phyloP scores from a whole-genome alignment of 2,888 invertebrate species.

The Enoplolaimus lenunculus region DNA sequence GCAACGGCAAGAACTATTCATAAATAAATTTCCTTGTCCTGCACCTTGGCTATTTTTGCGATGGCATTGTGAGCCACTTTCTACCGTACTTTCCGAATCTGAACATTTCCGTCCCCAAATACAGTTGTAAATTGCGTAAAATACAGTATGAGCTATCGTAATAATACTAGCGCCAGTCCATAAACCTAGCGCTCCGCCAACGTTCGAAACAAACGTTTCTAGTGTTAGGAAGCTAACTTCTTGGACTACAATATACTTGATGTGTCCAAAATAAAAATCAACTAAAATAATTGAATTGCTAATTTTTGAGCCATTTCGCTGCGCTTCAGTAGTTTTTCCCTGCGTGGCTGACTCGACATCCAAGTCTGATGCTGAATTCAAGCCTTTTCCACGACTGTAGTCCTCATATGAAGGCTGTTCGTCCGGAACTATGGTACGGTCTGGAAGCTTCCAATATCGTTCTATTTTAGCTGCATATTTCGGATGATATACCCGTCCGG shows the following conservation, averaged over 20 bases:
- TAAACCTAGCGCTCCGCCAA: constrained; percentile 22
- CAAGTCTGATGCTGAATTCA: too few species aligned
- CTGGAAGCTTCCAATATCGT: background rate
- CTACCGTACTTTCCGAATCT: too few species aligned
- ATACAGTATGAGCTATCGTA: constrained; percentile 20
- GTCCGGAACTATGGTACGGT: too few species aligned
- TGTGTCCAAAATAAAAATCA: constrained; percentile 21
- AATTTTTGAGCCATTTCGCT: background rate
- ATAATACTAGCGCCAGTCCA: constrained; percentile 23
- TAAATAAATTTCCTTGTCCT: too few species aligned
- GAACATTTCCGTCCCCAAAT: too few species aligned
- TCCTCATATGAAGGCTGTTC: too few species aligned
- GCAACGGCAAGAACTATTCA: too few species aligned
- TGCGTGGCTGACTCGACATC: too few species aligned
- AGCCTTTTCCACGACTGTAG: too few species aligned
- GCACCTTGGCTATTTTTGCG: too few species aligned
- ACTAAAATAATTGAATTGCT: constrained; percentile 18
- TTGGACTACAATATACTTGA: constrained; percentile 19
- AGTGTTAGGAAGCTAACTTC: constrained; percentile 16
- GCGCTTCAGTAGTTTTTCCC: background rate
- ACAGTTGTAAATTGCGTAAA: too few species aligned
- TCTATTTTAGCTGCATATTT: background rate
- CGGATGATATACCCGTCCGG: constrained; percentile 5
- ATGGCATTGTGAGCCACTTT: too few species aligned
- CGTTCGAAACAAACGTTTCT: constrained; percentile 19